Evolutionary conservation across 2,888 invertebrate species (phyloP).

Genomic region (Caenorhabditis virilis): DNA sequence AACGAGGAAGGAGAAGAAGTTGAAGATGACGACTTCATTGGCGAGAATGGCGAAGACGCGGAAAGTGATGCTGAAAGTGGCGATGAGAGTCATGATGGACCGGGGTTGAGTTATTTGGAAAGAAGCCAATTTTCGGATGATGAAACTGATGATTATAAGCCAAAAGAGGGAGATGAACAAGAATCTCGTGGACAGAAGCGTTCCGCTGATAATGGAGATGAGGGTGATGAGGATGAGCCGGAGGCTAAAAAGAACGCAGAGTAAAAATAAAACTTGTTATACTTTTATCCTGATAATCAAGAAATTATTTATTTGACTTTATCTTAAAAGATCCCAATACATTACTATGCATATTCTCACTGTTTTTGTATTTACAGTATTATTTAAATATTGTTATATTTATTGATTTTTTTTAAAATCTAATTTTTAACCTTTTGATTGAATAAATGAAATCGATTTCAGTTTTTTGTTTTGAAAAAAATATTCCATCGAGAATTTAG

Average conservation of each 20-base stretch:
- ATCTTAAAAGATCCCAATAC: no score
- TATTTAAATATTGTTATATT: no score
- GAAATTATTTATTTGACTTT: no score
- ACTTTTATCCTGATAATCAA: no score
- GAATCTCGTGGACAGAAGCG: constrained; percentile 36
- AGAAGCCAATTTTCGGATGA: constrained; percentile 75
- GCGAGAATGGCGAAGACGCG: constrained; percentile 71
- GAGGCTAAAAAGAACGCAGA: constrained; percentile 38
- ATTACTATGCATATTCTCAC: no score
- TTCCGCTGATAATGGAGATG: constrained; percentile 15
- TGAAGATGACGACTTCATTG: constrained; percentile 41
- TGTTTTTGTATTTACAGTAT: no score
- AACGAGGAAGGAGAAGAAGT: constrained; percentile 67
- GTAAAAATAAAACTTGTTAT: no score
- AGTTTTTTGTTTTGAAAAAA: no score
- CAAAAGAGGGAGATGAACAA: constrained; percentile 18
- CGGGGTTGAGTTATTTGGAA: constrained; percentile 78
- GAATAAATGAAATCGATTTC: no score
- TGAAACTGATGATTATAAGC: constrained; percentile 74
- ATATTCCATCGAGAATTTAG: no score
- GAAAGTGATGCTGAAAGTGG: constrained; percentile 71
- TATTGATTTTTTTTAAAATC: no score
- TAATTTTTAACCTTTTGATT: no score
- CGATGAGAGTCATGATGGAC: constrained; percentile 71
- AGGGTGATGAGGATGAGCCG: constrained; percentile 27